These are phyloP conservation scores for Aporophyla nigra DNA, from an alignment of 2,888 invertebrate genomes.

Conservation along the genomic window DNA sequence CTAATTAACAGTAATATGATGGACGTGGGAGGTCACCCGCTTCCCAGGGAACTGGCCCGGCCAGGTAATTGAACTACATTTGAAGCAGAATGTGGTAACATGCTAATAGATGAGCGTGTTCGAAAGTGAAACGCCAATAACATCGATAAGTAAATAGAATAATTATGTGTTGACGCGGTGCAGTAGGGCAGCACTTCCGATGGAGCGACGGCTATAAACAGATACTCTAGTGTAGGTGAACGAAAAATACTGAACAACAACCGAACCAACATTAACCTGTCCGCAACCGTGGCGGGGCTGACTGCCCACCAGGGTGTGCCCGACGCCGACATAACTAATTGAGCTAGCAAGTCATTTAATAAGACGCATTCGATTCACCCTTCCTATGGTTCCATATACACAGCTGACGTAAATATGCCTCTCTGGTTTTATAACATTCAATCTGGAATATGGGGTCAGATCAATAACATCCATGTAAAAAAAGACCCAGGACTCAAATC, in stretches of 20 bases:
- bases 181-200: slow-evolving; percentile 39
- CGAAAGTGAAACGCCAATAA: slow-evolving; percentile 53
- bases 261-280: too few species aligned
- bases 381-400: background rate
- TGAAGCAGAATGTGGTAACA: slow-evolving; percentile 32
- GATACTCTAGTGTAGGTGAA: too few species aligned
- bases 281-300: too few species aligned
- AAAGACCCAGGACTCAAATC: too few species aligned
- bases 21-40: slow-evolving; percentile 49
- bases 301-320: too few species aligned
- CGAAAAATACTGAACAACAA: too few species aligned
- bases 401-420: background rate
- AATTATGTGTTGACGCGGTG: slow-evolving; percentile 34
- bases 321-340: too few species aligned
- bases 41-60: slow-evolving; percentile 56
- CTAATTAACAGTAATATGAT: slow-evolving; percentile 45
- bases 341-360: too few species aligned
- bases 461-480: background rate
- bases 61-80: slow-evolving; percentile 61
- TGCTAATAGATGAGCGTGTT: slow-evolving; percentile 23
- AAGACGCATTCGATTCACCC: background rate
- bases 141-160: slow-evolving; percentile 36
- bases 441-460: background rate
- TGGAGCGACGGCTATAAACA: background rate
- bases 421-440: background rate